Percentiles rank a stretch among this genome's conserved stretches.
Evolutionary conservation across 1,140 invertebrate genomes (phyloP).

Genomic region (Coboldia fuscipes): DNA sequence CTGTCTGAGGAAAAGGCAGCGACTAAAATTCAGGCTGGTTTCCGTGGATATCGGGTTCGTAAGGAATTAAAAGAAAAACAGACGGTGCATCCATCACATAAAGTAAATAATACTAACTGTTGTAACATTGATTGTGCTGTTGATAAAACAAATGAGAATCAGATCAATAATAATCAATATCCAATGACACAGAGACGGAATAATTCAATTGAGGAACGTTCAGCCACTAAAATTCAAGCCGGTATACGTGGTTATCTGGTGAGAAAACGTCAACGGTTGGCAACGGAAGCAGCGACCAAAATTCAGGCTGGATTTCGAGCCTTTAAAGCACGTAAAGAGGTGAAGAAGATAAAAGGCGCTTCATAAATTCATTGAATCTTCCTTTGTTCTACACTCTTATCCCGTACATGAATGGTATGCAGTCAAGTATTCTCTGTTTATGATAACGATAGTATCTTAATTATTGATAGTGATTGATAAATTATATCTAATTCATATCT

Average conservation of each 20-base stretch:
- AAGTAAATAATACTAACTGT: too few species aligned
- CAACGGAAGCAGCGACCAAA: conserved; percentile 29
- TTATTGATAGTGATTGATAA: too few species aligned
- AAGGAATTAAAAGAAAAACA: conserved; percentile 30
- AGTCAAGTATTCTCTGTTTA: too few species aligned
- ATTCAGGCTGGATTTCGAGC: conserved; percentile 37
- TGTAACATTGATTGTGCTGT: background rate
- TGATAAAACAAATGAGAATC: background rate
- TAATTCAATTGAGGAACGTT: conserved; percentile 28
- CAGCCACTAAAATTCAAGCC: conserved; percentile 54
- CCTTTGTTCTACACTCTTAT: too few species aligned
- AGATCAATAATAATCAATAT: background rate
- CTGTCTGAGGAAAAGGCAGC: conserved; percentile 31
- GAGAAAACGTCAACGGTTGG: conserved; percentile 31
- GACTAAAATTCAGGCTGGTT: conserved; percentile 51
- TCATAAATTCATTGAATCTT: too few species aligned
- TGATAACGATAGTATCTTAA: too few species aligned
- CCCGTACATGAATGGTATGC: too few species aligned
- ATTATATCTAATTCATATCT: too few species aligned
- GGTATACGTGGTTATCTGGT: conserved; percentile 48
- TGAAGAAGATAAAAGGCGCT: conserved; percentile 14
- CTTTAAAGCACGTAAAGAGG: conserved; percentile 28
- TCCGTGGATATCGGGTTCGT: conserved; percentile 43
- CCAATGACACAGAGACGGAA: background rate
- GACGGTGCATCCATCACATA: too few species aligned